Conservation (phyloP, 2,113 vertebrate genomes). For the Nestor notabilis region DNA sequence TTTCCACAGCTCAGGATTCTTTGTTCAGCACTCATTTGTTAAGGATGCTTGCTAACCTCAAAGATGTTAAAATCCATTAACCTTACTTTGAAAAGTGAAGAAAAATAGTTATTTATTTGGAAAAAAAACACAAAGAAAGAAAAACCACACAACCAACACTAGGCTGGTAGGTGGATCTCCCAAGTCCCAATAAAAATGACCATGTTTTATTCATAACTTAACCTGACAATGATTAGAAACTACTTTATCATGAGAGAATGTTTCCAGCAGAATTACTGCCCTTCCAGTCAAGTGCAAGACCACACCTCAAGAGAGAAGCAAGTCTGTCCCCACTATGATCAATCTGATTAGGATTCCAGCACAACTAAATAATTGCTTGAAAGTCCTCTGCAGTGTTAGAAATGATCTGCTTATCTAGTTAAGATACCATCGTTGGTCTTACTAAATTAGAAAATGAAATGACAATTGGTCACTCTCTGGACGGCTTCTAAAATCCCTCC, state of each 20-base stretch:
- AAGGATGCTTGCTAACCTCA: neutral
- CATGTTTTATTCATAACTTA: conserved; percentile 8
- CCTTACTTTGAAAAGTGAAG: neutral
- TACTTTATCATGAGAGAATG: neutral
- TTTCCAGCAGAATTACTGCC: neutral
- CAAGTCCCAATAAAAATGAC: neutral
- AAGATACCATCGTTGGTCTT: neutral
- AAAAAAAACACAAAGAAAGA: accelerated
- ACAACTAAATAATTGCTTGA: neutral
- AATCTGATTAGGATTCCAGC: neutral
- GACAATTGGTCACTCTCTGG: neutral
- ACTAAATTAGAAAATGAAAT: neutral
- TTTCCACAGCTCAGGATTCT: neutral
- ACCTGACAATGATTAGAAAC: neutral
- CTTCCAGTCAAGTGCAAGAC: neutral
- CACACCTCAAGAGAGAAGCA: neutral
- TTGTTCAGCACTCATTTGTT: neutral
- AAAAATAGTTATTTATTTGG: neutral
- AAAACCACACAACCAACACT: neutral
- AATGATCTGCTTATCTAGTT: neutral
- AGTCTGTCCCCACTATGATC: neutral
- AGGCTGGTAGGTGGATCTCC: neutral
- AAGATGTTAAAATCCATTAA: neutral
- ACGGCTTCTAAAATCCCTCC: neutral
- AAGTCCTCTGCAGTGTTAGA: neutral